phyloP scores from a whole-genome alignment of 2,888 invertebrate genomes.

The Chrysopilus asiliformis region DNA sequence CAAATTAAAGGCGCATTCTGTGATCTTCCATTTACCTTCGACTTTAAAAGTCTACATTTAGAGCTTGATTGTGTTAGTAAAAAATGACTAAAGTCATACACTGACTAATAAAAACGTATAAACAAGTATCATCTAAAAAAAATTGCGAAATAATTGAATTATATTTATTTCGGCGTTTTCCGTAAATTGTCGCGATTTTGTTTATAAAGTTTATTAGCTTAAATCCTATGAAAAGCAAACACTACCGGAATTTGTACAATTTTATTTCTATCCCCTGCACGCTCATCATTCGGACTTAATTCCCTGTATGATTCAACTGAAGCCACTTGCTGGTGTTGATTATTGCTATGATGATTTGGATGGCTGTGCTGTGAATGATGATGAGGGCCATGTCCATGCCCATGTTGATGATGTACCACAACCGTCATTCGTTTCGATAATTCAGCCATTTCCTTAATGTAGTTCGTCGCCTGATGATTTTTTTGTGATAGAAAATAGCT shows the following conservation, averaged over 20 bases:
- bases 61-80: no score
- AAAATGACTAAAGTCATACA: no score
- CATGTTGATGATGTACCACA: conserved; percentile 28
- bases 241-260: conserved; percentile 37
- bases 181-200: no score
- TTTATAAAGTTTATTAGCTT: background rate
- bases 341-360: conserved; percentile 15
- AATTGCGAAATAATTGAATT: no score
- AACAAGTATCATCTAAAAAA: no score
- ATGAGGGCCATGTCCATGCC: conserved; percentile 22
- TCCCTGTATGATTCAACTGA: conserved; percentile 36
- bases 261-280: background rate
- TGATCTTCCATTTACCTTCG: no score
- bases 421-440: conserved; percentile 31
- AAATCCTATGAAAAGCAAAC: no score
- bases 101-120: no score
- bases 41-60: no score
- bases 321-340: conserved; percentile 16
- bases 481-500: no score
- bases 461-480: conserved; percentile 28
- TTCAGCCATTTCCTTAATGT: conserved; percentile 33
- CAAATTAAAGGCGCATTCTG: no score
- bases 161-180: no score
- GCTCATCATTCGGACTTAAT: conserved; percentile 33
- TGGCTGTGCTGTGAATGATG: conserved; percentile 17